phyloP scores from a whole-genome alignment of 92 coral and sea anemone species.

The Hydrozoanthus gracilis region DNA sequence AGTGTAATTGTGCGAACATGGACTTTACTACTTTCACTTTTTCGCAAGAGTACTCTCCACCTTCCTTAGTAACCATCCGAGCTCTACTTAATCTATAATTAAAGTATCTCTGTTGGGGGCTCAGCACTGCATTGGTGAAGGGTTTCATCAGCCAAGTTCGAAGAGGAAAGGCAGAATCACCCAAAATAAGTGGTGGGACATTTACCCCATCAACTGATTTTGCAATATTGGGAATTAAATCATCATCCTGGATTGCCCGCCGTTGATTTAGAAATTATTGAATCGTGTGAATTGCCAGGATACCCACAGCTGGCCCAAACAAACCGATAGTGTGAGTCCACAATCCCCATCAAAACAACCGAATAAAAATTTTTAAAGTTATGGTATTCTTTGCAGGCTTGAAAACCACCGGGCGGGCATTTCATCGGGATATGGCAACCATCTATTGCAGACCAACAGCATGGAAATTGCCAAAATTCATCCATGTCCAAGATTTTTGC shows the following conservation, averaged over 20 bases:
- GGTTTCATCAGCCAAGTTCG: background rate
- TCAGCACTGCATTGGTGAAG: constrained; percentile 10
- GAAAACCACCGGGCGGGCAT: too few species aligned
- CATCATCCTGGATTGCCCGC: constrained; percentile 27
- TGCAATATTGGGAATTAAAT: constrained; percentile 14
- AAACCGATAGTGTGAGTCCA: background rate
- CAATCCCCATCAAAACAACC: background rate
- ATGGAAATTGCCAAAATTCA: too few species aligned
- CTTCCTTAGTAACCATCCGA: constrained; percentile 18
- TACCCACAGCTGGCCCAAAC: constrained; percentile 1
- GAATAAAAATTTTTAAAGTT: constrained; percentile 21
- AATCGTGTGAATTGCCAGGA: background rate
- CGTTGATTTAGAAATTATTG: background rate
- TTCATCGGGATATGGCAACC: too few species aligned
- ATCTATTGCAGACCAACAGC: too few species aligned
- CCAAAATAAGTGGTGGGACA: constrained; percentile 1
- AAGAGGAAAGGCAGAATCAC: background rate
- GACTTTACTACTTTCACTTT: constrained; percentile 14
- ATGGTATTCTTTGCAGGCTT: too few species aligned
- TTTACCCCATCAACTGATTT: constrained; percentile 13
- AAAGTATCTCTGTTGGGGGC: constrained; percentile 22
- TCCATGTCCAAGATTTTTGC: background rate
- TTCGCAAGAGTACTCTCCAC: constrained; percentile 37
- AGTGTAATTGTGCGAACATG: constrained; percentile 28
- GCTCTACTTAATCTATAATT: constrained; percentile 41